These are phyloP conservation scores for Coracias cyanogaster DNA, from an alignment of 2,797 vertebrate species.

Conservation along the genomic window DNA sequence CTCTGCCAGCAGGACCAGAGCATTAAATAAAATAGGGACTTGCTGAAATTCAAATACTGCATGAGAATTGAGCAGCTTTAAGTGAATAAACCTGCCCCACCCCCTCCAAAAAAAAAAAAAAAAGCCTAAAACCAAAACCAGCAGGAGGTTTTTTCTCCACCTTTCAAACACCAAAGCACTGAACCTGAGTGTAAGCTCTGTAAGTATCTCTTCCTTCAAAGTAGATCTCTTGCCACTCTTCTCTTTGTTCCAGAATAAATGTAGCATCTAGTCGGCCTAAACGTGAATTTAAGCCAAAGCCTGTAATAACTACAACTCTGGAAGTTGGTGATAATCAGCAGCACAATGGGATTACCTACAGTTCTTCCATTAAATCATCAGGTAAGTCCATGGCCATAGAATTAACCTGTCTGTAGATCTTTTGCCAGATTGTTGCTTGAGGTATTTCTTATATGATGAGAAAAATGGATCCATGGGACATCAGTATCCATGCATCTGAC, in stretches of 20 bases:
- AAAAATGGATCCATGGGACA: neutral
- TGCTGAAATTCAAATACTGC: neutral
- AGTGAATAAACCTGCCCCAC: neutral
- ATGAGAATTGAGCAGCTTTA: neutral
- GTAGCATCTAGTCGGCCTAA: conserved; percentile 83
- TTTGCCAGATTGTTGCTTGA: neutral
- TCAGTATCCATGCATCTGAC: neutral
- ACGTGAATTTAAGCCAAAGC: conserved; percentile 86
- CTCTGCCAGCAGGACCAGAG: neutral
- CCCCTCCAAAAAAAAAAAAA: too few species aligned
- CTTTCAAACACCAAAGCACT: neutral
- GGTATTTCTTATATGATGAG: neutral
- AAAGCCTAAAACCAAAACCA: neutral
- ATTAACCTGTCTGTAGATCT: neutral
- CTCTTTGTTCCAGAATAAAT: conserved; percentile 82
- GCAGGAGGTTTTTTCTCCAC: fast-evolving
- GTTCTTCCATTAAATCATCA: conserved; percentile 82
- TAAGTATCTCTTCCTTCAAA: neutral
- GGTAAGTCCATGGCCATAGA: conserved; percentile 74
- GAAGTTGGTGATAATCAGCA: conserved; percentile 81
- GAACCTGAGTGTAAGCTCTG: neutral
- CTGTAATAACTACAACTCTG: conserved; percentile 78
- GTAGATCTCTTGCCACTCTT: neutral
- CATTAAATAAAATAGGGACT: neutral
- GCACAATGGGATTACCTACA: conserved; percentile 84